Evolutionary conservation across 2,113 vertebrate species (phyloP).

Genomic region (Callipepla squamata): DNA sequence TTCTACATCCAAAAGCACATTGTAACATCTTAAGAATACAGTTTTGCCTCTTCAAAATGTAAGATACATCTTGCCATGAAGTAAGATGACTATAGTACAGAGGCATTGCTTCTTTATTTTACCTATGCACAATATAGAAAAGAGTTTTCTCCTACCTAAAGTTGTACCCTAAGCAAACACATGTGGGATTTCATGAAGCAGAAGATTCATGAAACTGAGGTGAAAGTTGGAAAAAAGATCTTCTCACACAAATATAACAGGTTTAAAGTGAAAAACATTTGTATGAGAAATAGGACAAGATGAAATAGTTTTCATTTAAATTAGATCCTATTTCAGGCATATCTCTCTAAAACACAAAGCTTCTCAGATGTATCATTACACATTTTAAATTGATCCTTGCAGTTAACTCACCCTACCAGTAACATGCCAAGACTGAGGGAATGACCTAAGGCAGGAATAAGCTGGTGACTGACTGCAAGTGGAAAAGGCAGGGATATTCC

Average conservation of each 20-base stretch:
- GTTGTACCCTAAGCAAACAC: neutral
- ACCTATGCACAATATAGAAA: neutral
- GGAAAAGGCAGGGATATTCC: conserved; percentile 32
- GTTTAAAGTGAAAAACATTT: neutral
- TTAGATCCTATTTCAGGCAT: neutral
- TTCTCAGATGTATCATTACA: neutral
- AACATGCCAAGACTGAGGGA: conserved; percentile 35
- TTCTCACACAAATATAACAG: neutral
- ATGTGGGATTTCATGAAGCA: neutral
- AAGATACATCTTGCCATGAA: neutral
- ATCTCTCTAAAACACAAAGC: neutral
- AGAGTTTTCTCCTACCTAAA: neutral
- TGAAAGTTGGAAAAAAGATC: neutral
- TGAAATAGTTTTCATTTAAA: neutral
- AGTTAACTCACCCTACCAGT: neutral
- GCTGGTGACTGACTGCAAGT: conserved; percentile 49
- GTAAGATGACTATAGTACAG: neutral
- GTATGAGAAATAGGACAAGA: neutral
- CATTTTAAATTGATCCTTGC: neutral
- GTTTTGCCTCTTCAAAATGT: neutral
- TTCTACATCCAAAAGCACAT: neutral
- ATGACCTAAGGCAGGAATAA: conserved; percentile 32
- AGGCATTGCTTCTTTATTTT: neutral
- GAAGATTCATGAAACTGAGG: neutral
- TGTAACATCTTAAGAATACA: neutral